Conservation (phyloP, 2,888 invertebrate genomes). For the Hoplodrina ambigua region DNA sequence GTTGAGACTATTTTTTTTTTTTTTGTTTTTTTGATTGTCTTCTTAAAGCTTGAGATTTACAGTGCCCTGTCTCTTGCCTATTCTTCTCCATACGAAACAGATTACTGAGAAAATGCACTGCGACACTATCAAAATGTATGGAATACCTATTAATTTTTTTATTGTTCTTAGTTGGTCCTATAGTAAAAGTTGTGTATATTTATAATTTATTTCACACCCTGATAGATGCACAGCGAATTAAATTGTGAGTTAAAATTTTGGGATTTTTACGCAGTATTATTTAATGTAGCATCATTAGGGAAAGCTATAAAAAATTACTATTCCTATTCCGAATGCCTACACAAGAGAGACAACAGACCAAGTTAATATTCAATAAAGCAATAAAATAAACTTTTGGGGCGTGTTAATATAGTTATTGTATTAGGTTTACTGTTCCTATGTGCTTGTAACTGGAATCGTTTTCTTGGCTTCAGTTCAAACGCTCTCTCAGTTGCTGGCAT, state of each 20-base stretch:
- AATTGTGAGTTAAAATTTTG: conserved; percentile 1
- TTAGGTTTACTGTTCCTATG: conserved; percentile 20
- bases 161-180: too few species aligned
- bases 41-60: not conserved
- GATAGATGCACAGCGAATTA: not conserved
- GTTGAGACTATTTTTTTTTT: not conserved
- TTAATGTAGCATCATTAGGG: not conserved
- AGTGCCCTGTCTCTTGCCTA: too few species aligned
- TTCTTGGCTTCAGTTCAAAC: conserved; percentile 69
- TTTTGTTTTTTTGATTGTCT: not conserved
- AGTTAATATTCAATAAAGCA: not conserved
- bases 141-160: too few species aligned
- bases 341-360: not conserved
- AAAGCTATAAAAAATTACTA: conserved; percentile 8
- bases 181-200: not conserved
- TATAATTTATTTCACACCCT: not conserved
- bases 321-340: not conserved
- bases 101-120: too few species aligned
- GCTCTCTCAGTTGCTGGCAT: conserved; percentile 55
- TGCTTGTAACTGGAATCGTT: conserved; percentile 43
- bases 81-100: too few species aligned
- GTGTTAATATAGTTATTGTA: conserved; percentile 24
- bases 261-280: not conserved
- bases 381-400: conserved; percentile 4
- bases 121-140: too few species aligned